Evolutionary conservation across 1,140 invertebrate species (phyloP).

Genomic region (Ruditapes philippinarum): DNA sequence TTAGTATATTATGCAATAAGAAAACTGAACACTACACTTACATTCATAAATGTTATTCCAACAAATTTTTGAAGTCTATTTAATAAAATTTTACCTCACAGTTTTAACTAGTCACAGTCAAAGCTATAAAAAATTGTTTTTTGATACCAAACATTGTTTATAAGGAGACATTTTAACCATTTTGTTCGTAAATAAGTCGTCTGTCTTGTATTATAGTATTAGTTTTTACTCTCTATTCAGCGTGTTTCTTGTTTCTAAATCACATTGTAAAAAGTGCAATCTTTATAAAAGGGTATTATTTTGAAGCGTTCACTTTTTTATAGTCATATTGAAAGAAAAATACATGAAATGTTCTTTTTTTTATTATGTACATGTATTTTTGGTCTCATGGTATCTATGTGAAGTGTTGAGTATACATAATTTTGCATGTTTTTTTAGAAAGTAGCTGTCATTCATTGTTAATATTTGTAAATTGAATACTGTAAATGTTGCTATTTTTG

Average conservation of each 20-base stretch:
- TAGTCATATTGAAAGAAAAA: constrained; percentile 25
- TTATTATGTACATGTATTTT: too few species aligned
- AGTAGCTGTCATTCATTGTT: background rate
- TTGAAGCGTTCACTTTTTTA: constrained; percentile 25
- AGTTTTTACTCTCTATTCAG: background rate
- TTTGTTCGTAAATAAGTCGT: background rate
- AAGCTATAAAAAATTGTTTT: background rate
- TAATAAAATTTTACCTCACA: background rate
- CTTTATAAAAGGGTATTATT: constrained; percentile 19
- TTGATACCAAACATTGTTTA: background rate
- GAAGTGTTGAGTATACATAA: too few species aligned
- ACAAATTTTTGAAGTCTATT: background rate
- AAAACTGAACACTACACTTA: constrained; percentile 2
- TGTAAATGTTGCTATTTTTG: background rate
- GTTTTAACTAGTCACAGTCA: background rate
- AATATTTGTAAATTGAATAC: background rate
- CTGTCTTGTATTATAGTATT: background rate
- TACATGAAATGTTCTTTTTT: constrained; percentile 5
- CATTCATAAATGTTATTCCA: background rate
- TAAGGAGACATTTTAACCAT: background rate
- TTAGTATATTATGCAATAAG: too few species aligned
- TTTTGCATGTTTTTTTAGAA: background rate
- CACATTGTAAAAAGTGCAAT: constrained; percentile 53
- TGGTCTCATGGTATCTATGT: too few species aligned
- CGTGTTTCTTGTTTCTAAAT: background rate